phyloP scores from a whole-genome alignment of 2,113 vertebrate genomes.

The Chaetops frenatus region DNA sequence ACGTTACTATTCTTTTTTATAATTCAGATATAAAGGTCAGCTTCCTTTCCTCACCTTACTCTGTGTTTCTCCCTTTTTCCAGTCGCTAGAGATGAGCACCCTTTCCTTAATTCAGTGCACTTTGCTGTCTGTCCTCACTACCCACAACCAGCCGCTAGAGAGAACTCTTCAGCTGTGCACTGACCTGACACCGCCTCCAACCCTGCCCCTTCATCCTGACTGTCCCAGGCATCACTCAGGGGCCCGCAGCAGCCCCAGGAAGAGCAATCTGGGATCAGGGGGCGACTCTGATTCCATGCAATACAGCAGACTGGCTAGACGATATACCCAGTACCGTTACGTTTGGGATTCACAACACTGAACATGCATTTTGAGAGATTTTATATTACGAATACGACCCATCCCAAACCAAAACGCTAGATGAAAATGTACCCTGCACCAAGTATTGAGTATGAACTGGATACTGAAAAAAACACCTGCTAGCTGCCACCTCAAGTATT shows the following conservation, averaged over 20 bases:
- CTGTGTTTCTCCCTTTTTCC: not conserved
- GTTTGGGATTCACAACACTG: not conserved
- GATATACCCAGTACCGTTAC: not conserved
- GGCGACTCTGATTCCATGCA: not conserved
- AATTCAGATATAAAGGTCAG: not conserved
- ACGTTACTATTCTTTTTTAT: not conserved
- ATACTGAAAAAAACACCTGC: conserved; percentile 36
- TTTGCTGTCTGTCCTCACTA: not conserved
- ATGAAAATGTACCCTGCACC: not conserved
- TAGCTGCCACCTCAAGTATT: conserved; percentile 36
- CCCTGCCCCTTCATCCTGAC: not conserved
- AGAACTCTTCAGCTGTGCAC: conserved; percentile 35
- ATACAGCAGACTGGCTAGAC: not conserved
- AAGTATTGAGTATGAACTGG: conserved; percentile 1
- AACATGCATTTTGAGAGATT: not conserved
- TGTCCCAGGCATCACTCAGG: not conserved
- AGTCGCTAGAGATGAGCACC: not conserved
- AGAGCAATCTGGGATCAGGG: not conserved
- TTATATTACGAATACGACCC: fast-evolving
- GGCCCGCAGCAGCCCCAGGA: not conserved
- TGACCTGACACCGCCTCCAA: not conserved
- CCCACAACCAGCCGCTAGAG: conserved; percentile 31
- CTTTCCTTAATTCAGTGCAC: not conserved
- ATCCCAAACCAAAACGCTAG: not conserved
- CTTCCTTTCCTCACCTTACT: not conserved